Evolutionary conservation across 2,888 invertebrate genomes (phyloP), one percentile per base, ranked within the genome.

Genomic region (Perizoma affinitatum): DNA sequence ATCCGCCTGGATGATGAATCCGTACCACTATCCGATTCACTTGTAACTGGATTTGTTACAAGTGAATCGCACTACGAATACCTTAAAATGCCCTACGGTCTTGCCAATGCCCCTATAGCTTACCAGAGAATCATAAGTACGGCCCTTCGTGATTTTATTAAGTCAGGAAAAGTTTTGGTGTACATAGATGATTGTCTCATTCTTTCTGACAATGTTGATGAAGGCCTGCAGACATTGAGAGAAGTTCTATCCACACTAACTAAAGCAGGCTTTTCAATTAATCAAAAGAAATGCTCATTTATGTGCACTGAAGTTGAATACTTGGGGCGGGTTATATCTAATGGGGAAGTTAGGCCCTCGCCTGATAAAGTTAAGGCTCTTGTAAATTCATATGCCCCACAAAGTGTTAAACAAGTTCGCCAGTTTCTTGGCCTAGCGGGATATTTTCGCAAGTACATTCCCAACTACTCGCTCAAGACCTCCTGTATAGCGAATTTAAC

Each of bases 291-390:
- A 3, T 61, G 67, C 6, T 47, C 48, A 0, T 69, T 69, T 22
- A 9, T 69, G 3, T 36, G 48, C 0, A 70, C 67, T 0, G 55
- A 69, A n/a, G 52, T 74, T 0, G 73, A 74, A 38, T 76, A 74
- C 47, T 44, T 74, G 1, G 72, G 74, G 5, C 60, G 65, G 1
- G 34, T 58, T 0, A 67, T 73, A 4, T 47, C 60, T 35, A 50
- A 67, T 4, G 72, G 70, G 67, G 69, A 72, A 65, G 70, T 73
- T 5, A 47, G 64, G 41, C 72, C 74, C 62, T 71, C 71, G 42
- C 47, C 61, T 1, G n/a, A 44, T 0, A 73, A 42, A 9, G 38
- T 38, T 1, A 7, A 38, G 7, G 38, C 38, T 7, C 38, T 38
- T 38, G 38, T 7, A 7, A 38, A 38, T 7, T 6, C 38, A 6